Evolutionary conservation across 2,797 vertebrate genomes (phyloP).

Genomic region (Melanogrammus aeglefinus): DNA sequence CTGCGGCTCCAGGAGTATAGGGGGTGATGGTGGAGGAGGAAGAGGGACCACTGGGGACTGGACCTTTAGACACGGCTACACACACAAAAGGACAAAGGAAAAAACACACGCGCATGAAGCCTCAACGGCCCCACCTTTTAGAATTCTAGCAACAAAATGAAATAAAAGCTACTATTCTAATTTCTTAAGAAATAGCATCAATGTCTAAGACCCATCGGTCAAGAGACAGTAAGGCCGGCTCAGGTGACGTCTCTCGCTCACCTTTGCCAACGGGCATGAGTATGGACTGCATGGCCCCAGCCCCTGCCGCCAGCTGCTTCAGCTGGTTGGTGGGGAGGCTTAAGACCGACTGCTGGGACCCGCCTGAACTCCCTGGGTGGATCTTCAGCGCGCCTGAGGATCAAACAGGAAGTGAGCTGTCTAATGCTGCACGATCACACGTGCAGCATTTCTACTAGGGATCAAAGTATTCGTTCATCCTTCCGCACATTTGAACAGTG

Average conservation of each 20-base stretch:
- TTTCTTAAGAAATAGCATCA: no score
- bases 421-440: no score
- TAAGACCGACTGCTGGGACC: conserved; percentile 87
- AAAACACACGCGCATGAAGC: conserved; percentile 42
- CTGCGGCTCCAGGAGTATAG: conserved; percentile 49
- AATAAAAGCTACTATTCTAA: no score
- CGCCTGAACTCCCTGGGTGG: conserved; percentile 83
- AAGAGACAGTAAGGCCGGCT: neutral
- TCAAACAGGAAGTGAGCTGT: conserved; percentile 8
- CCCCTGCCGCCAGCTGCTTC: conserved; percentile 80
- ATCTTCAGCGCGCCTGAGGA: conserved; percentile 90
- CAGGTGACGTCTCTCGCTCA: conserved; percentile 43
- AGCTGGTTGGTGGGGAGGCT: conserved; percentile 92
- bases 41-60: conserved; percentile 65
- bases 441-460: no score
- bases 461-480: no score
- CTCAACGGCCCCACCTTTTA: conserved; percentile 11
- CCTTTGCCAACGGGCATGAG: conserved; percentile 95
- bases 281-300: conserved; percentile 85
- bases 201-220: no score
- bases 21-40: conserved; percentile 44
- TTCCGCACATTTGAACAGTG: no score
- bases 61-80: conserved; percentile 79
- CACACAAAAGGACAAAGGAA: conserved; percentile 26
- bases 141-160: no score